Percentiles rank a stretch among this genome's conserved stretches.
phyloP scores from a whole-genome alignment of 1,140 invertebrate species.

The Thaumetopoea pityocampa region DNA sequence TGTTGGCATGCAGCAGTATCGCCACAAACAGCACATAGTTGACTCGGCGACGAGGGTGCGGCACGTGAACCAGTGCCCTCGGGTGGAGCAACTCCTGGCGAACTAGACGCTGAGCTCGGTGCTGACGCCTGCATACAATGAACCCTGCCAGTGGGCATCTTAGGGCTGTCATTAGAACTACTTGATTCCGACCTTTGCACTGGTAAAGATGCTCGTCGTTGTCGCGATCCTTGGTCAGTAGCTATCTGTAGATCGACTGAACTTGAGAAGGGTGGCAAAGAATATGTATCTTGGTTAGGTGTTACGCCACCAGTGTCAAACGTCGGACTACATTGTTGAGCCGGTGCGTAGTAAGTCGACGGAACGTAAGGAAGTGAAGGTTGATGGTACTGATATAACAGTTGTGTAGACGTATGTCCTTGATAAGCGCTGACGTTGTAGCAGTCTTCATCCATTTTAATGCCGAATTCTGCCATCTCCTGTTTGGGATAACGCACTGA shows the following conservation, averaged over 20 bases:
- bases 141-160: constrained; percentile 74
- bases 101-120: constrained; percentile 82
- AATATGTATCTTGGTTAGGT: constrained; percentile 78
- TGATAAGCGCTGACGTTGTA: constrained; percentile 79
- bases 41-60: constrained; percentile 85
- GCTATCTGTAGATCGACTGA: constrained; percentile 77
- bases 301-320: constrained; percentile 71
- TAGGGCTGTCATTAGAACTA: constrained; percentile 81
- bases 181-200: constrained; percentile 86
- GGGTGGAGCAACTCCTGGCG: constrained; percentile 74
- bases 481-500: constrained; percentile 81
- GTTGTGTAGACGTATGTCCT: constrained; percentile 66
- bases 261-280: constrained; percentile 79
- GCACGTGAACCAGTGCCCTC: constrained; percentile 75
- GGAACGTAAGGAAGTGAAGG: constrained; percentile 74
- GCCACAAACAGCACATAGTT: constrained; percentile 98
- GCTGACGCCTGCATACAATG: constrained; percentile 77
- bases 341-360: constrained; percentile 74
- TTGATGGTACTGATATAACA: constrained; percentile 80
- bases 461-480: constrained; percentile 77
- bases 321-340: constrained; percentile 75
- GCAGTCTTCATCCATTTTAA: constrained; percentile 89
- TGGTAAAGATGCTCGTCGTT: constrained; percentile 83
- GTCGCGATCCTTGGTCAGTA: constrained; percentile 77
- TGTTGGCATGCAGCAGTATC: constrained; percentile 99